A percentile compares a stretch with the other conserved stretches of the same genome.
Evolutionary conservation across 2,888 invertebrate genomes (phyloP).

Genomic region (Tachina grossa): DNA sequence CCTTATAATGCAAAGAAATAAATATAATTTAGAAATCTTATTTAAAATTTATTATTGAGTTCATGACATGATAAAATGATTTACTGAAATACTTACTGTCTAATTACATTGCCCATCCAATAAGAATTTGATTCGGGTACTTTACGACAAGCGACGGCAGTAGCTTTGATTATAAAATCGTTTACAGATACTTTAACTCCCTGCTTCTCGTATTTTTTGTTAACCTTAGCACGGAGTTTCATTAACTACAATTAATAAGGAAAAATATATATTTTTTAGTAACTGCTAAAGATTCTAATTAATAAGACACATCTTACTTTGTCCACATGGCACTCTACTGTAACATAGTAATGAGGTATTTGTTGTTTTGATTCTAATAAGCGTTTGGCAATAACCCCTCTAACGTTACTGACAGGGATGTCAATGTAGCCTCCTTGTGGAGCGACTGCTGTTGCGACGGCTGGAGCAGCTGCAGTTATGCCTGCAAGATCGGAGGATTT

Average conservation of each 20-base stretch:
- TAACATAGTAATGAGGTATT: conserved; percentile 98
- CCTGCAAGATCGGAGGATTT: conserved; percentile 90
- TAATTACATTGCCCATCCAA: conserved; percentile 96
- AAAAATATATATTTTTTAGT: not conserved
- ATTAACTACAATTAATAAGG: conserved; percentile 81
- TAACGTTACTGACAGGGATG: conserved; percentile 92
- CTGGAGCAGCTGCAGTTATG: conserved; percentile 82
- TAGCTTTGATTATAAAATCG: conserved; percentile 97
- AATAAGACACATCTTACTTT: conserved; percentile 82
- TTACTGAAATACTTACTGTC: conserved; percentile 88
- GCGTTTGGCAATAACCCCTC: conserved; percentile 94
- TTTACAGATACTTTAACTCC: conserved; percentile 95
- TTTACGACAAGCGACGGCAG: conserved; percentile 93
- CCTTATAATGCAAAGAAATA: conserved; percentile 78
- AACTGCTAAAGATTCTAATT: not conserved
- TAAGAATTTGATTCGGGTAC: conserved; percentile 97
- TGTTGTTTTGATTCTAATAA: conserved; percentile 94
- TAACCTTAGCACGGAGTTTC: conserved; percentile 89
- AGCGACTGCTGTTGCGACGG: conserved; percentile 75
- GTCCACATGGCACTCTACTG: conserved; percentile 93
- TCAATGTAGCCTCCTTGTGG: conserved; percentile 85
- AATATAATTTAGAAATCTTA: not conserved
- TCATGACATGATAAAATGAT: not conserved
- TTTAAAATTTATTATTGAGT: not conserved
- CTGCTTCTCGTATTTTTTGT: conserved; percentile 90